Evolutionary conservation across 2,113 vertebrate genomes (phyloP), one percentile per base, ranked within the genome.

Genomic region (Pseudorectes ferrugineus): DNA sequence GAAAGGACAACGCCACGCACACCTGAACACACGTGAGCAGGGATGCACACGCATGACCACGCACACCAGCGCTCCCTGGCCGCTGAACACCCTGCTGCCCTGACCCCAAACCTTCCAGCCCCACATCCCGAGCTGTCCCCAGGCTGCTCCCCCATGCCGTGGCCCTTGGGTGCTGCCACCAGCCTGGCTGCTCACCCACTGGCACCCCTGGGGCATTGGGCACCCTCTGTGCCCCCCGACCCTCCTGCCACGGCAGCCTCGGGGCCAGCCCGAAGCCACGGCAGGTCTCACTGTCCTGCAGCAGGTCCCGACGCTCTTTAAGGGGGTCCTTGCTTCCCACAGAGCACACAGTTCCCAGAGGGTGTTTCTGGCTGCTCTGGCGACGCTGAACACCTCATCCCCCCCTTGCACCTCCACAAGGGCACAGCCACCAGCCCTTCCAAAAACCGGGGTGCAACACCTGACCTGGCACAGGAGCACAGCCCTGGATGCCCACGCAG

Each of bases 81-180:
- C 1, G 0, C 75, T 33, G 9, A 24, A 26, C 14, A n/a, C 33
- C 33, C 48, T 4, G 9, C 58, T 18, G 31, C 70, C 19, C 66
- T 8, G 7, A 58, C 52, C 66, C 74, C 66, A 61, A 36, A 52
- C 15, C 18, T 45, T 38, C 66, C 33, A 4, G 46, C 33, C 68
- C 26, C 31, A 22, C 46, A 42, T 38, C 33, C 74, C 0, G 0
- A 68, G 29, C 55, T 15, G 22, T 57, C 17, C 75, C 20, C 24
- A 54, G 38, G 14, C 66, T 43, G 46, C 57, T 54, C 40, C 16
- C 38, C 67, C 0, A 0, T 3, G 0, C 66, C 1, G 0, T 5
- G 11, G 28, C 67, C 71, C 65, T 18, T 2, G 17, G 71, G 26
- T 26, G 63, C 84, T 68, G 45, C 76, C 6, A 1, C 72, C 42